Evolutionary conservation across 2,113 vertebrate species (phyloP).

Genomic region (Scomber scombrus): DNA sequence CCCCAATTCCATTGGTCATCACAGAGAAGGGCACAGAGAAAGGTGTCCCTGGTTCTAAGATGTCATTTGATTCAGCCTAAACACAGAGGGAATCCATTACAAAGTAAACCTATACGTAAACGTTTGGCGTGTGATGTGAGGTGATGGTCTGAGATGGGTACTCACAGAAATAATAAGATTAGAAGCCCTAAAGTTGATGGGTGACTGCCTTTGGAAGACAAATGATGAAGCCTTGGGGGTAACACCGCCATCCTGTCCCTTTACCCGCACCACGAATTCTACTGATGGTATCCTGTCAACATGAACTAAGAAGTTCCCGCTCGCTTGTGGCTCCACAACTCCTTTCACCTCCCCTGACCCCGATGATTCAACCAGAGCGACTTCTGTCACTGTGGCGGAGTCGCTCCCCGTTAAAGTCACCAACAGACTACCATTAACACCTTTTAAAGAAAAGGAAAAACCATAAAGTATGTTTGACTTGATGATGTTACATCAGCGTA

Average conservation of each 20-base stretch:
- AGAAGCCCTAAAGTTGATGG: conserved; percentile 66
- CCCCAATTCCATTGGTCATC: conserved; percentile 10
- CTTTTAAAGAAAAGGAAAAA: conserved; percentile 38
- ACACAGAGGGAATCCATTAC: neutral
- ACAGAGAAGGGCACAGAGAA: conserved; percentile 71
- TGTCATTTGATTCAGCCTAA: conserved; percentile 57
- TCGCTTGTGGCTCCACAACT: conserved; percentile 32
- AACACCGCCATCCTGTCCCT: conserved; percentile 23
- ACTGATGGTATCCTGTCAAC: conserved; percentile 55
- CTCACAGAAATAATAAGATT: conserved; percentile 72
- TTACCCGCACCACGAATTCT: conserved; percentile 66
- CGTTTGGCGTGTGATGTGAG: neutral
- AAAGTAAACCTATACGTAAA: no score
- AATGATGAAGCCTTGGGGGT: neutral
- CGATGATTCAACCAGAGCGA: conserved; percentile 57
- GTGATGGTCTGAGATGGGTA: neutral
- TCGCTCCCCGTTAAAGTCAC: conserved; percentile 67
- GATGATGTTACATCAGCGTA: neutral
- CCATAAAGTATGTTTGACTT: accelerated
- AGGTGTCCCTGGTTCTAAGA: conserved; percentile 55
- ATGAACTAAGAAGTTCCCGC: conserved; percentile 48
- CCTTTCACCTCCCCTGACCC: conserved; percentile 55
- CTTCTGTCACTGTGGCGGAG: conserved; percentile 56
- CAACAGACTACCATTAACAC: conserved; percentile 61
- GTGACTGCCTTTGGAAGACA: conserved; percentile 72